phyloP scores from a whole-genome alignment of 2,113 vertebrate species.

The Leptobrachium ailaonicum region DNA sequence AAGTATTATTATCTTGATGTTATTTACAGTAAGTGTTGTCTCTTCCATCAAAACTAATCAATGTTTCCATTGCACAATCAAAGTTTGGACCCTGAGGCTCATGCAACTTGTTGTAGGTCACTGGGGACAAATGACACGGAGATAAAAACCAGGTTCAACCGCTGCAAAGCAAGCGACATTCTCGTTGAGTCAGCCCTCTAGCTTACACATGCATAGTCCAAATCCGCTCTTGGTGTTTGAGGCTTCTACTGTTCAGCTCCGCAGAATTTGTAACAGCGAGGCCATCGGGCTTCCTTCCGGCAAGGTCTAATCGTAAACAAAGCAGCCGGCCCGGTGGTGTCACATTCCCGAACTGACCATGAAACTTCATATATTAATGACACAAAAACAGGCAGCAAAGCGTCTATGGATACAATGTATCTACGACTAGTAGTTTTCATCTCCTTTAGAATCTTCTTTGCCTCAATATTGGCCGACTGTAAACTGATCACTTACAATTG shows the following conservation, averaged over 20 bases:
- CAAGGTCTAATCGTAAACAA: slow-evolving; percentile 15
- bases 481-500: slow-evolving; percentile 72
- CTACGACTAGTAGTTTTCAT: slow-evolving; percentile 40
- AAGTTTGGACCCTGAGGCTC: not conserved
- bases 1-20: too few relatives aligned
- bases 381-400: not conserved
- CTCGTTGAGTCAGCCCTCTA: not conserved
- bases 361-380: not conserved
- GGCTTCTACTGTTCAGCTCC: not conserved
- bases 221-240: not conserved
- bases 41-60: not conserved
- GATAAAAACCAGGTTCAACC: slow-evolving; percentile 22
- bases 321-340: not conserved
- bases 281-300: slow-evolving; percentile 15
- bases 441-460: slow-evolving; percentile 64
- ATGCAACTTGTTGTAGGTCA: slow-evolving; percentile 4
- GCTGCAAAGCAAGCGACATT: slow-evolving; percentile 9
- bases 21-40: too few relatives aligned
- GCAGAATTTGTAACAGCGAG: not conserved
- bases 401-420: not conserved
- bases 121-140: not conserved
- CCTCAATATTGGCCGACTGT: slow-evolving; percentile 66
- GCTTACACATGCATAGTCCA: not conserved
- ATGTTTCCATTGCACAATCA: not conserved
- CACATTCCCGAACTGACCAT: not conserved